Conservation (phyloP, 1,140 invertebrate genomes). For the Drosophila yakuba region DNA sequence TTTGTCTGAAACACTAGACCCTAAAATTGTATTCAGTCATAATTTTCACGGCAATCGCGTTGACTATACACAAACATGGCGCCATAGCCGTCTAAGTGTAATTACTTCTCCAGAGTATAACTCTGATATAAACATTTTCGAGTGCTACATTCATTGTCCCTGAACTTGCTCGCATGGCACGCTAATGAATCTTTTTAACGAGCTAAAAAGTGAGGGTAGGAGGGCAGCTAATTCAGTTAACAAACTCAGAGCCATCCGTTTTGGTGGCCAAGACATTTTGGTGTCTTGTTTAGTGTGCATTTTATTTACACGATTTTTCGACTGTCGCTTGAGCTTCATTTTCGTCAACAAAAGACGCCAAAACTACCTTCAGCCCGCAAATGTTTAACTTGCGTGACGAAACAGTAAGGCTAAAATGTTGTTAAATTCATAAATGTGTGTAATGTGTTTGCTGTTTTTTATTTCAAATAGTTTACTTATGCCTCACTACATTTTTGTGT, state of each 20-base stretch:
- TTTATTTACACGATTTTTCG: slow-evolving; percentile 58
- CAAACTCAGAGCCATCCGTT: slow-evolving; percentile 11
- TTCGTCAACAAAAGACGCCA: slow-evolving; percentile 54
- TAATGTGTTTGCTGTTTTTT: no score
- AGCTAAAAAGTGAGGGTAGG: not conserved
- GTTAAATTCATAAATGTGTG: no score
- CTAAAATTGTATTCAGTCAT: slow-evolving; percentile 15
- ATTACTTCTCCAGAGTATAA: slow-evolving; percentile 21
- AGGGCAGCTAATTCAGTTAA: slow-evolving; percentile 14
- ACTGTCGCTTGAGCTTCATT: slow-evolving; percentile 55
- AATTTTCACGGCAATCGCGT: slow-evolving; percentile 13
- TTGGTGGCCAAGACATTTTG: slow-evolving; percentile 39
- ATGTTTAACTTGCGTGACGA: slow-evolving; percentile 33
- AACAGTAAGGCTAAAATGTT: not conserved
- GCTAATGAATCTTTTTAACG: slow-evolving; percentile 37
- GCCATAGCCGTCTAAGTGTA: slow-evolving; percentile 1
- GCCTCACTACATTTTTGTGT: no score
- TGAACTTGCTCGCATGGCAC: slow-evolving; percentile 65
- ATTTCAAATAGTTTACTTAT: no score
- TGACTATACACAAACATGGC: slow-evolving; percentile 16
- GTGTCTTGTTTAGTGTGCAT: slow-evolving; percentile 32
- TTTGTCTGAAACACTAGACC: slow-evolving; percentile 1
- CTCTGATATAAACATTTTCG: slow-evolving; percentile 23
- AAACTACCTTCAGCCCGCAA: slow-evolving; percentile 25
- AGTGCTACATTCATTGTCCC: slow-evolving; percentile 47